Evolutionary conservation across 2,888 invertebrate species (phyloP).

Genomic region (Troides aeacus): DNA sequence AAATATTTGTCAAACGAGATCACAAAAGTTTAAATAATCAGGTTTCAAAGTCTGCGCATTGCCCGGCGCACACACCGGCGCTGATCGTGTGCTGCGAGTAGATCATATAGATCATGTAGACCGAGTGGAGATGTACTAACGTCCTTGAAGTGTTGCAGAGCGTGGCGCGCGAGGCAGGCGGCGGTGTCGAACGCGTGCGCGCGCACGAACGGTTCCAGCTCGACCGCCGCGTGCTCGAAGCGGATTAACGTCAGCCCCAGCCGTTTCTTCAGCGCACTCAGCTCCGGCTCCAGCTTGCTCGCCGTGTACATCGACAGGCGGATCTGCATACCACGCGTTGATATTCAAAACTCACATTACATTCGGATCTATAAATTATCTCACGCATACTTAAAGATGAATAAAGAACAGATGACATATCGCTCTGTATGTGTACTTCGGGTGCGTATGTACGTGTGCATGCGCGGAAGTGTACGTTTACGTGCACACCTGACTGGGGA

Average conservation of each 20-base stretch:
- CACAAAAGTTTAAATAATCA: too few relatives aligned
- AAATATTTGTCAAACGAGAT: too few relatives aligned
- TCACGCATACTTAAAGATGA: too few relatives aligned
- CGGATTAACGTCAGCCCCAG: conserved; percentile 93
- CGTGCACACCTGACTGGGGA: conserved; percentile 84
- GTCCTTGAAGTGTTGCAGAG: conserved; percentile 92
- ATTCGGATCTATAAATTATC: too few relatives aligned
- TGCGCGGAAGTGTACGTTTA: neutral
- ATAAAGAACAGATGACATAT: too few relatives aligned
- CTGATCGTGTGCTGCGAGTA: too few relatives aligned
- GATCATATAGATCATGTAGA: too few relatives aligned
- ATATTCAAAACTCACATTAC: too few relatives aligned
- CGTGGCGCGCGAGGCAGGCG: conserved; percentile 88
- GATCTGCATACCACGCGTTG: conserved; percentile 74
- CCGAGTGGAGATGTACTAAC: conserved; percentile 57
- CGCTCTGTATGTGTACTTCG: too few relatives aligned
- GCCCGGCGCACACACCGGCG: too few relatives aligned
- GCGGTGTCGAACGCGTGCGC: conserved; percentile 95
- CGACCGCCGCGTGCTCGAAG: conserved; percentile 97
- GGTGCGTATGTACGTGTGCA: neutral
- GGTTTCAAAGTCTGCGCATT: too few relatives aligned
- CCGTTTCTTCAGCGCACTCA: conserved; percentile 90
- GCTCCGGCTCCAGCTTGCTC: conserved; percentile 85
- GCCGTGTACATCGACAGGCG: conserved; percentile 94
- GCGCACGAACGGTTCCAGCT: conserved; percentile 92